Base-by-base conservation (phyloP, 2,113 vertebrate species). In the Seriola quinqueradiata region DNA sequence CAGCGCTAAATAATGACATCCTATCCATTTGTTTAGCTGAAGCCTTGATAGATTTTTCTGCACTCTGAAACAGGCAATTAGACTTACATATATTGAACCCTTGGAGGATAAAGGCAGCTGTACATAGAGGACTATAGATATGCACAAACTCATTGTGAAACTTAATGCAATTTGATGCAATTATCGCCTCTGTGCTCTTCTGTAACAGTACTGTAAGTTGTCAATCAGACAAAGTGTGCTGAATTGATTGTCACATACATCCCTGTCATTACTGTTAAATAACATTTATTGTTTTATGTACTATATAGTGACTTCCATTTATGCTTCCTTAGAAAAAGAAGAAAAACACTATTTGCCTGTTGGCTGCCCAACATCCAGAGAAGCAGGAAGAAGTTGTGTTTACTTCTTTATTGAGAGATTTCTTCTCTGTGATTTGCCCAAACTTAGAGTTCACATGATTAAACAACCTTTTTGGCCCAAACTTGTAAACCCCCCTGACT, bases 1-100 rank as follows among this genome's bases (percentile, higher is more conserved):
- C 48, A 34, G 52, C 46, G n/a, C 46, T 87, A 87, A 93, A 87
- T 83, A 84, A 89, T 81, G 70, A 61, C 50, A 73, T 66, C 60
- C 23, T 60, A 60, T 48, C 32, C 14, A 69, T 76, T 85, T 77
- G 75, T 71, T 66, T 8, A 87, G 75, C 71, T 75, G 11, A 65
- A 4, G 13, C 23, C 8, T 71, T 14, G 28, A 28, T 77, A 36
- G 25, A 46, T 80, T 58, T 75, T 61, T 7, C 59, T 36, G 8
- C 2, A 2, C 13, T 65, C 13, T 64, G 23, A 74, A 71, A 81
- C 40, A 40, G 52, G 32, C 58, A 38, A 44, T 72, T 73, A 75
- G 28, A 67, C 46, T 60, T 28, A 8, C 32, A 64, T 25, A 54
- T 2, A 65, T 19, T 60, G 1, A 78, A 42, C 44, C 16, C 10